Evolutionary conservation across 2,113 vertebrate species (phyloP).

Genomic region (Corythoichthys haematopterus): DNA sequence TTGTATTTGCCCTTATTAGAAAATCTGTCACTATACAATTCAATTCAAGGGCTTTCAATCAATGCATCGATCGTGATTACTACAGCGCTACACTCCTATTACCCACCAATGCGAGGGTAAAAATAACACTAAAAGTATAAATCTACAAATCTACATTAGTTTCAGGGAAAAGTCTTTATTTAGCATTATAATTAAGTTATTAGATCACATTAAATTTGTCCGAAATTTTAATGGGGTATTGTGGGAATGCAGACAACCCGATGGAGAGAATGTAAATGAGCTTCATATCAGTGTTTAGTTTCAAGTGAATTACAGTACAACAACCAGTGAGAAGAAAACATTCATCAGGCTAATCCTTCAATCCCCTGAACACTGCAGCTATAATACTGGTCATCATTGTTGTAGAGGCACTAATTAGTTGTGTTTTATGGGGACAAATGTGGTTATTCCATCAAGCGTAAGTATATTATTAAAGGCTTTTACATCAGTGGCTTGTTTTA

Average conservation of each 20-base stretch:
- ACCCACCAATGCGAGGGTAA: neutral
- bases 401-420: slow-evolving; percentile 1
- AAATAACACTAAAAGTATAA: neutral
- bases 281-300: neutral
- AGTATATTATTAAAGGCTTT: neutral
- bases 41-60: too few species aligned
- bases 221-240: neutral
- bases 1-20: too few species aligned
- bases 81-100: too few species aligned
- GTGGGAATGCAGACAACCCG: neutral
- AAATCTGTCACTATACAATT: too few species aligned
- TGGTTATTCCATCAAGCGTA: neutral
- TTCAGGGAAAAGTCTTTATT: neutral
- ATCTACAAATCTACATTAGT: too few species aligned
- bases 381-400: slow-evolving; percentile 4
- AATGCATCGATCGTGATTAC: too few species aligned
- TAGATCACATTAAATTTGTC: neutral
- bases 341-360: slow-evolving; percentile 8
- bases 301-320: neutral
- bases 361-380: neutral
- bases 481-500: neutral
- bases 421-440: slow-evolving; percentile 6
- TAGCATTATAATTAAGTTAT: neutral
- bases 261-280: slow-evolving; percentile 2
- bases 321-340: neutral